phyloP scores from a whole-genome alignment of 2,113 vertebrate species.

The Macaca fascicularis region T2T-MFA8v1.1 NC_088378.1:9530001-9530500 shows the following conservation, averaged over 20 bases:
- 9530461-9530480: background rate
- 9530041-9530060: background rate
- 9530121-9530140: rapidly evolving
- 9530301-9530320: background rate
- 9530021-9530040: background rate
- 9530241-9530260: background rate
- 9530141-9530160: rapidly evolving
- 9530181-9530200: background rate
- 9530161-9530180: background rate
- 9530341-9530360: rapidly evolving
- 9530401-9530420: background rate
- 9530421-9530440: background rate
- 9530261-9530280: background rate
- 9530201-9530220: background rate
- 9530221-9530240: background rate
- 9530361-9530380: background rate
- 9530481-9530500: background rate
- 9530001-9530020: background rate
- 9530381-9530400: rapidly evolving
- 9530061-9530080: background rate
- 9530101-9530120: rapidly evolving
- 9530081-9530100: rapidly evolving
- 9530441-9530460: background rate
- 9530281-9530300: background rate
- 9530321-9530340: background rate